Base-by-base conservation (phyloP, 2,113 vertebrate species). In the Saimiri boliviensis region DNA sequence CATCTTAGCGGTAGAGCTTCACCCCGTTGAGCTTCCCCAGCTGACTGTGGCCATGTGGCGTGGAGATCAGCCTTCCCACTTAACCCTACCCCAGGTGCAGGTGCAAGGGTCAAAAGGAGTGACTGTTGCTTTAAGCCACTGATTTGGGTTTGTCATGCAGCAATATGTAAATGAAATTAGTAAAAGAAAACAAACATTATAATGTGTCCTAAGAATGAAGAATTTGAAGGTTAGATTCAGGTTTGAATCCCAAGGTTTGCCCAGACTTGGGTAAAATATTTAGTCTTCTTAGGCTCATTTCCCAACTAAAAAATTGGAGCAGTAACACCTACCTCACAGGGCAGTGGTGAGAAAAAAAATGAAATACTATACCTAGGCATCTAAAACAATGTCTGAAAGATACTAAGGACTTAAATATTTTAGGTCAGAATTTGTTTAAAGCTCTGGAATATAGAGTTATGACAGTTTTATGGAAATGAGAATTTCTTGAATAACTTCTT, bases 31-130 rank as follows among this genome's bases (percentile, higher is more conserved):
- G 17, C 54, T 63, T 17, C 52, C 47, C 47, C 45, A 12, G 30
- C 17, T 35, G 9, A 6, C 11, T 3, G 19, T 21, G 8, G 3
- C 37, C 30, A 0, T 9, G 0, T 23, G 27, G 25, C 5, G 0
- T 5, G 83, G 12, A 40, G 6, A 81, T 45, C 3, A 5, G 40
- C 7, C 56, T 19, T 93, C 66, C 30, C 14, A 49, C 19, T 11
- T 5, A 82, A 10, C 68, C 19, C 77, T 63, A 14, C 6, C 45
- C 47, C 60, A 25, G 40, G 2, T 35, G 54, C 19, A 89, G 7
- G 63, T 35, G 80, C 30, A 21, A 42, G 49, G 40, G 20, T 63
- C 1, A 63, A 68, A 49, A 47, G 45, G 42, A 63, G 19, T 49
- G 32, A 9, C 20, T 17, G 7, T 40, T 20, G 45, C 73, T 82